Conservation (phyloP, 1,140 invertebrate species). For the Pogonognathellus flavescens region DNA sequence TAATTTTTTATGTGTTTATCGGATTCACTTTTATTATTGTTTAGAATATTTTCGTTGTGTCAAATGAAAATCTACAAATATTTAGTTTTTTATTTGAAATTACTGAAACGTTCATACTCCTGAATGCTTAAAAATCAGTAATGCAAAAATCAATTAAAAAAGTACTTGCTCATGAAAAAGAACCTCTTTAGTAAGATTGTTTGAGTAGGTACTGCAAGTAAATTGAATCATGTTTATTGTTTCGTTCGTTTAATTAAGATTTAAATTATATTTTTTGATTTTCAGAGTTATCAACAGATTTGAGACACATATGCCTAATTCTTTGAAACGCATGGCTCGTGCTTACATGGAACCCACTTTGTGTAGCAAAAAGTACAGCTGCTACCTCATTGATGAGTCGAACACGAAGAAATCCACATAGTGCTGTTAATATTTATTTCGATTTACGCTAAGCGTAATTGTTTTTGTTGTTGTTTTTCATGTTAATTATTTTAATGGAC, state of each 20-base stretch:
- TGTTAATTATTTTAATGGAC: conserved; percentile 22
- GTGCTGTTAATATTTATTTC: background rate
- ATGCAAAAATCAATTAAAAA: too few species aligned
- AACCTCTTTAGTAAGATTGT: too few species aligned
- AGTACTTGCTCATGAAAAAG: too few species aligned
- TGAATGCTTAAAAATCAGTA: too few species aligned
- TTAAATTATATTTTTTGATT: too few species aligned
- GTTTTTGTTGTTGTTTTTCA: conserved; percentile 1
- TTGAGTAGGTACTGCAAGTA: too few species aligned
- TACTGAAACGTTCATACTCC: too few species aligned
- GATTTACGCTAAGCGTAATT: background rate
- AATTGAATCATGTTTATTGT: background rate
- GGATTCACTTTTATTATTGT: background rate
- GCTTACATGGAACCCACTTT: conserved; percentile 60
- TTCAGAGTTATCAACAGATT: conserved; percentile 60
- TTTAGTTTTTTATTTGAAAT: conserved; percentile 41
- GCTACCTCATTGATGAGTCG: conserved; percentile 60
- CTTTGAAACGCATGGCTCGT: conserved; percentile 59
- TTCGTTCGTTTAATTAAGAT: too few species aligned
- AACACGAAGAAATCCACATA: conserved; percentile 38
- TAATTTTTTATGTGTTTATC: conserved; percentile 1
- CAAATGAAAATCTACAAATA: background rate
- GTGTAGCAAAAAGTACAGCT: conserved; percentile 60
- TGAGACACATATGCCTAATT: conserved; percentile 62
- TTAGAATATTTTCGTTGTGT: background rate